Evolutionary conservation across 53 echinoderm and acorn worm genomes (phyloP).

Genomic region (Pentamera pediparva): DNA sequence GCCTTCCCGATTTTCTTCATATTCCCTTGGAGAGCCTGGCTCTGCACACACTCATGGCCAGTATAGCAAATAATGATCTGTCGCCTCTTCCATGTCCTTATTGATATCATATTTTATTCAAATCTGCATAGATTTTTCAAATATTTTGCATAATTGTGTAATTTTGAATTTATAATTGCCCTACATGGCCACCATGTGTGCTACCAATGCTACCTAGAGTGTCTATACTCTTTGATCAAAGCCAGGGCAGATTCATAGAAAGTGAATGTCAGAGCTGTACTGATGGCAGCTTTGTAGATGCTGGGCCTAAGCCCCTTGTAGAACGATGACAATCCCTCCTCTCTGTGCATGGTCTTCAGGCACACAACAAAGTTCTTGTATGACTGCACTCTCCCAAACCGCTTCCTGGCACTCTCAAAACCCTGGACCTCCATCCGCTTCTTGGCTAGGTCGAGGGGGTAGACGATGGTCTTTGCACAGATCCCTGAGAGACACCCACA

Average conservation of each 20-base stretch:
- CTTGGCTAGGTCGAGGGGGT: constrained; percentile 85
- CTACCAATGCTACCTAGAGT: neutral
- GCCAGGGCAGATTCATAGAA: constrained; percentile 77
- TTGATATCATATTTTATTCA: too few relatives aligned
- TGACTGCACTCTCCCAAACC: constrained; percentile 60
- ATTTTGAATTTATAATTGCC: too few relatives aligned
- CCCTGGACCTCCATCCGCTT: constrained; percentile 91
- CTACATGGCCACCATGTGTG: too few relatives aligned
- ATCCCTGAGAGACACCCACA: constrained; percentile 82
- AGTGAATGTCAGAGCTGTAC: constrained; percentile 66
- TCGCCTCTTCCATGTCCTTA: too few relatives aligned
- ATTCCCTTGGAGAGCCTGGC: too few relatives aligned
- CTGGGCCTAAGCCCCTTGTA: constrained; percentile 82
- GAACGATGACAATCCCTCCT: constrained; percentile 61
- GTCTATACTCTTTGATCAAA: constrained; percentile 8
- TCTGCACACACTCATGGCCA: too few relatives aligned
- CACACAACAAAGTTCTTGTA: constrained; percentile 62
- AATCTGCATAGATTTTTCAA: too few relatives aligned
- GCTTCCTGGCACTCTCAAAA: constrained; percentile 78
- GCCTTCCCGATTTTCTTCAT: too few relatives aligned
- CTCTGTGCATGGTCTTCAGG: constrained; percentile 30
- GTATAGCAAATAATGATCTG: too few relatives aligned
- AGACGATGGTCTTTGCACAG: constrained; percentile 65
- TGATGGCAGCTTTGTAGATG: constrained; percentile 62
- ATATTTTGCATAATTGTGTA: too few relatives aligned